These are phyloP conservation scores for Pseudomugil tenellus DNA, from an alignment of 2,797 vertebrate species.

Conservation along the genomic window DNA sequence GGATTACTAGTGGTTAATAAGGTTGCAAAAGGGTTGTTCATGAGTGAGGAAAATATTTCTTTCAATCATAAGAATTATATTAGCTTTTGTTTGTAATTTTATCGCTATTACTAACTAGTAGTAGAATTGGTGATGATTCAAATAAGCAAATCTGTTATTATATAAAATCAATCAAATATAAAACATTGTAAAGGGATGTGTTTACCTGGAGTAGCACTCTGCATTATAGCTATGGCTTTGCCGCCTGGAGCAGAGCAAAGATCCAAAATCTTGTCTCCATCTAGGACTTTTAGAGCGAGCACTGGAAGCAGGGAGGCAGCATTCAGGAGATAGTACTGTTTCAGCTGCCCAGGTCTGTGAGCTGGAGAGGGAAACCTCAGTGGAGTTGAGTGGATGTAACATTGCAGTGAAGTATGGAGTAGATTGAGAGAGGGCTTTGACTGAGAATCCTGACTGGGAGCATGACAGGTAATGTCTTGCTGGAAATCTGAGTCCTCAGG, in stretches of 20 bases:
- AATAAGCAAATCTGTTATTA: not conserved
- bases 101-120: not conserved
- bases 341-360: constrained; percentile 87
- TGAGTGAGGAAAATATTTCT: constrained; percentile 10
- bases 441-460: constrained; percentile 23
- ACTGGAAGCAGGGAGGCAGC: constrained; percentile 93
- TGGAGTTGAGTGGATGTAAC: constrained; percentile 82
- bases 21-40: constrained; percentile 11
- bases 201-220: constrained; percentile 90
- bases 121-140: not conserved
- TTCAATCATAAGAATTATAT: not conserved
- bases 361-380: constrained; percentile 85
- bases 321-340: constrained; percentile 93
- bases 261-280: constrained; percentile 92
- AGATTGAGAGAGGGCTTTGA: constrained; percentile 25
- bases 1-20: constrained; percentile 17
- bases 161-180: not conserved
- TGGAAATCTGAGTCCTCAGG: constrained; percentile 25
- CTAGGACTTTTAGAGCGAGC: constrained; percentile 86
- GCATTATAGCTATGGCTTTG: constrained; percentile 90
- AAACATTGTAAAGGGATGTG: not conserved
- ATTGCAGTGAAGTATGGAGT: constrained; percentile 79
- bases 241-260: constrained; percentile 96
- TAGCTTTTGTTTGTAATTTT: not conserved
- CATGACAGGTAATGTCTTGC: constrained; percentile 39